Conservation (phyloP, 2,113 vertebrate species). For the Stegostoma tigrinum region DNA sequence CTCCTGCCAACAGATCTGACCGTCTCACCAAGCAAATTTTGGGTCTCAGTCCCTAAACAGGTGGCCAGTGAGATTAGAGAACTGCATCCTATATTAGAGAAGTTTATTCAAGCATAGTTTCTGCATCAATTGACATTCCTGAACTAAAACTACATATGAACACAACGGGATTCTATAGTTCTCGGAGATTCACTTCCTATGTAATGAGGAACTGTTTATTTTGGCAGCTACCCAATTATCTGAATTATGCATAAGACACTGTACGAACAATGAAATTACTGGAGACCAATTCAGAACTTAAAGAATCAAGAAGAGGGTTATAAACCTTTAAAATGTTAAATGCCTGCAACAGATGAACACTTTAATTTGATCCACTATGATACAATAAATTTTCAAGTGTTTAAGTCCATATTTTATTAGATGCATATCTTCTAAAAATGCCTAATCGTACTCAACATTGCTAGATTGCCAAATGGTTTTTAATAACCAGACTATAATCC, state of each 20-base stretch:
- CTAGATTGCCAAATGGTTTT: background rate
- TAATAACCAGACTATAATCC: slow-evolving; percentile 2
- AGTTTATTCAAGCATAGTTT: background rate
- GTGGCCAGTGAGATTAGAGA: background rate
- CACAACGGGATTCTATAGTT: background rate
- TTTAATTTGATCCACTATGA: background rate
- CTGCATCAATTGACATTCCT: background rate
- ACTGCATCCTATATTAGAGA: background rate
- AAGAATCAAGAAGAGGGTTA: background rate
- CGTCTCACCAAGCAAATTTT: background rate
- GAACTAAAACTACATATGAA: background rate
- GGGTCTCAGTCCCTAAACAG: background rate
- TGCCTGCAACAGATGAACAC: background rate
- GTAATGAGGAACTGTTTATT: background rate
- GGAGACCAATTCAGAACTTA: background rate
- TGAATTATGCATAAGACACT: background rate
- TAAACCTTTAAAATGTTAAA: background rate
- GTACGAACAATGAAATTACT: background rate
- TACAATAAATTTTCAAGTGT: background rate
- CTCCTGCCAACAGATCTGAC: too few relatives aligned
- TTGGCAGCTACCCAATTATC: background rate
- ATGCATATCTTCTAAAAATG: slow-evolving; percentile 19
- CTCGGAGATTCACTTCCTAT: background rate
- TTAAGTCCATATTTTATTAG: slow-evolving; percentile 31
- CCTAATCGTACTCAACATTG: background rate